A percentile compares a stretch with the other conserved stretches of the same genome.
Evolutionary conservation across 2,797 vertebrate genomes (phyloP).

Genomic region (Ficedula albicollis): DNA sequence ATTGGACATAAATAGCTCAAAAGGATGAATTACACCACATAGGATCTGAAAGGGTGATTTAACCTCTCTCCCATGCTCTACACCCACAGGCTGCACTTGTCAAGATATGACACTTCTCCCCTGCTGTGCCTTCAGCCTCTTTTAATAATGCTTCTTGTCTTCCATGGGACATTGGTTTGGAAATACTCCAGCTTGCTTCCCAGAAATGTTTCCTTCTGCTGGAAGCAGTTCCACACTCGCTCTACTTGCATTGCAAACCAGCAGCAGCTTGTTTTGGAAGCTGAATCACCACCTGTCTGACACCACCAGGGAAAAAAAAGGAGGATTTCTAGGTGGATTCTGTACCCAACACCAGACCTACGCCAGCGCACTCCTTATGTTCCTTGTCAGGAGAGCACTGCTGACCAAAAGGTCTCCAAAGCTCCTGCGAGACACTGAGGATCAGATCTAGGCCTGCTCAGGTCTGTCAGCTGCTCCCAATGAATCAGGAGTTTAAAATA

Average conservation of each 20-base stretch:
- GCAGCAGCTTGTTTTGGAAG: constrained; percentile 58
- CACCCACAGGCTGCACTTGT: constrained; percentile 59
- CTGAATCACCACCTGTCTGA: constrained; percentile 65
- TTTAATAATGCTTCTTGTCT: constrained; percentile 54
- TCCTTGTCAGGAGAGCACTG: neutral
- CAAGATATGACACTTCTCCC: constrained; percentile 52
- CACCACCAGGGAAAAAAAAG: neutral
- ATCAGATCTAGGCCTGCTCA: neutral
- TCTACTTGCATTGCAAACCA: constrained; percentile 44
- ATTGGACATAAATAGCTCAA: constrained; percentile 45
- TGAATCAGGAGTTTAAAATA: constrained; percentile 19
- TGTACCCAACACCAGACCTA: neutral
- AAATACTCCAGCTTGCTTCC: constrained; percentile 52
- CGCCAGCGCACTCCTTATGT: neutral
- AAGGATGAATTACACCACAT: constrained; percentile 29
- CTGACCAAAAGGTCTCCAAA: neutral
- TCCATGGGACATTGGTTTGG: constrained; percentile 59
- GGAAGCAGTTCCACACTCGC: constrained; percentile 31
- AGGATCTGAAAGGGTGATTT: constrained; percentile 52
- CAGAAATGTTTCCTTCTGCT: constrained; percentile 56
- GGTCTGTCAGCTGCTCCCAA: constrained; percentile 8
- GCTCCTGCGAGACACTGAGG: neutral
- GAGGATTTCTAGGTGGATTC: constrained; percentile 14
- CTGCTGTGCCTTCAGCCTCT: constrained; percentile 42
- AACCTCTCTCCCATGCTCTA: constrained; percentile 53